Evolutionary conservation across 2,888 invertebrate species (phyloP).

Genomic region (Brachylomia viminalis): DNA sequence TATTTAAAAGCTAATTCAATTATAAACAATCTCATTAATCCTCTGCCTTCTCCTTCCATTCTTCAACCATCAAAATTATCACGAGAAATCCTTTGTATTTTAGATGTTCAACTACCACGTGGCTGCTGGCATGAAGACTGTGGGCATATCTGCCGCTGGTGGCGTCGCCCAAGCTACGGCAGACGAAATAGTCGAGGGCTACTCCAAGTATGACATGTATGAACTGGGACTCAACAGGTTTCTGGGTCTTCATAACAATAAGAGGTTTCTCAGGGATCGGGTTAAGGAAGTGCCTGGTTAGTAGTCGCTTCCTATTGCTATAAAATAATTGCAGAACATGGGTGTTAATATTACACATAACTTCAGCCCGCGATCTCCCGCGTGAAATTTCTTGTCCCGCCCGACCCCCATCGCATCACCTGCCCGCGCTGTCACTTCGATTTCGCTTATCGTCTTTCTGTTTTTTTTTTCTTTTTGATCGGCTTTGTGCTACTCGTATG

Average conservation of each 20-base stretch:
- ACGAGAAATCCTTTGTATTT: neutral
- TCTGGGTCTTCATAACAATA: constrained; percentile 98
- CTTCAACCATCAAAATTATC: neutral
- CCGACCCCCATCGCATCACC: too few relatives aligned
- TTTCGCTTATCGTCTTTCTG: too few relatives aligned
- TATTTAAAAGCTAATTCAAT: neutral
- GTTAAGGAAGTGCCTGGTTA: constrained; percentile 97
- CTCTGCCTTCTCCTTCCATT: neutral
- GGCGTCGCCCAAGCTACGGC: constrained; percentile 98
- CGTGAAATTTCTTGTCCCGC: too few relatives aligned
- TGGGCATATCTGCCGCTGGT: constrained; percentile 98
- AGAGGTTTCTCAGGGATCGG: constrained; percentile 97
- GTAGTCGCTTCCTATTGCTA: constrained; percentile 34
- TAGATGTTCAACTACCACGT: constrained; percentile 97
- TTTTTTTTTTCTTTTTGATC: too few relatives aligned
- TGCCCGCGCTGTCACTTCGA: too few relatives aligned
- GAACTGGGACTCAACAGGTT: constrained; percentile 97
- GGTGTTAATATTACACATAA: neutral
- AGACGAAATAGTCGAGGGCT: constrained; percentile 96
- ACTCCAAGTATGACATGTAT: constrained; percentile 95
- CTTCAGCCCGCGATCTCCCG: too few relatives aligned
- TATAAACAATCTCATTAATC: neutral
- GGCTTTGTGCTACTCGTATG: neutral
- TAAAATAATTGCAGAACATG: neutral
- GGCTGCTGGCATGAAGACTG: constrained; percentile 98